Conservation (phyloP, 1,140 invertebrate species). For the Telenomus remus region DNA sequence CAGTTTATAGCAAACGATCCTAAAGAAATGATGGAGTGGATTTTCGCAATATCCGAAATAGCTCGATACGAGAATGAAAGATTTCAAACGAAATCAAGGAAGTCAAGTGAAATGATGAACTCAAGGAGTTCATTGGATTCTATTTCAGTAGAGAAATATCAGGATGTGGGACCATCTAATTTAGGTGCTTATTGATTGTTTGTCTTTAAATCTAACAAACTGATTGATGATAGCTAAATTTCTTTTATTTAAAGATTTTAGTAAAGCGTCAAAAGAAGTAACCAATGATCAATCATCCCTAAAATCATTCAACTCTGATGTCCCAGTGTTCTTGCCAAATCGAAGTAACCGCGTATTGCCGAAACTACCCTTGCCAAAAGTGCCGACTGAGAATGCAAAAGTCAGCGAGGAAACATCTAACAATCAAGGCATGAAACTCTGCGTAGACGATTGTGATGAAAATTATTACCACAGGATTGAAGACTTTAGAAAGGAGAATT, state of each 20-base stretch:
- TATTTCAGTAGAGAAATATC: conserved; percentile 23
- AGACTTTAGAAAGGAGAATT: conserved; percentile 60
- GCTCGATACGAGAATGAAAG: conserved; percentile 34
- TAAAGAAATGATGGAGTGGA: conserved; percentile 69
- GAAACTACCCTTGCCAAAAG: conserved; percentile 62
- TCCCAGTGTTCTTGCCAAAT: conserved; percentile 60
- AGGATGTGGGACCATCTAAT: conserved; percentile 38
- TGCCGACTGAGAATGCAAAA: conserved; percentile 1
- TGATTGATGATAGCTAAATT: too few relatives aligned
- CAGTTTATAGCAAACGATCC: conserved; percentile 64
- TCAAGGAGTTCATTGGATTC: conserved; percentile 17
- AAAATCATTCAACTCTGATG: conserved; percentile 9
- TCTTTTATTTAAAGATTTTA: too few relatives aligned
- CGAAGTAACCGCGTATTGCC: conserved; percentile 64
- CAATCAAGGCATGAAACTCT: background rate
- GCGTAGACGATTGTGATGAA: conserved; percentile 61
- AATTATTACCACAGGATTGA: conserved; percentile 71
- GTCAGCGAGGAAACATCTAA: conserved; percentile 56
- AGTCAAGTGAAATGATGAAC: conserved; percentile 10
- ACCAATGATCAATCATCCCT: conserved; percentile 7
- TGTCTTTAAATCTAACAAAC: too few relatives aligned
- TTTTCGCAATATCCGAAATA: conserved; percentile 57
- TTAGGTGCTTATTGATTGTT: conserved; percentile 4
- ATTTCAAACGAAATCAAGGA: conserved; percentile 6
- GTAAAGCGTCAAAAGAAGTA: conserved; percentile 4